These are phyloP conservation scores for Palythoa grandiflora DNA, from an alignment of 92 coral and sea anemone genomes.

Conservation along the genomic window DNA sequence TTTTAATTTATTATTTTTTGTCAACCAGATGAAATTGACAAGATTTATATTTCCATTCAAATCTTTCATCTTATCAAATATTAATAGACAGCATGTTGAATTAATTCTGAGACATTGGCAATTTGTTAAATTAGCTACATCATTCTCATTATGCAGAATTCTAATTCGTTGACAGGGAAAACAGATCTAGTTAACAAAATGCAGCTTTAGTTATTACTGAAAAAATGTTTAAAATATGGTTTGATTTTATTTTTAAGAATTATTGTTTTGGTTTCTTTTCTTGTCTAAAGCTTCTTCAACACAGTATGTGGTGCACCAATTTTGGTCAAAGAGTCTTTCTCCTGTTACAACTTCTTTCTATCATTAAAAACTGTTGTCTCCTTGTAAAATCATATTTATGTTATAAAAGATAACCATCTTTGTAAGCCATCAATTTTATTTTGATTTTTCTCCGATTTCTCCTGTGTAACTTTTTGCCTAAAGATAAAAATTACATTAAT, in stretches of 20 bases:
- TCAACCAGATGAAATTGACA: conserved; percentile 5
- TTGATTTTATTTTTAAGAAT: not conserved
- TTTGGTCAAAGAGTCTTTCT: not conserved
- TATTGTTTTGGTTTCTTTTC: not conserved
- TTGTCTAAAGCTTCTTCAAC: not conserved
- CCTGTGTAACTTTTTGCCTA: not conserved
- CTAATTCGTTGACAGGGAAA: not conserved
- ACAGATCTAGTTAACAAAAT: not conserved
- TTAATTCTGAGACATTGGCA: not conserved
- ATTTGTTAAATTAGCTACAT: not conserved
- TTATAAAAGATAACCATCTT: not conserved
- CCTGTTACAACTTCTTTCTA: not conserved
- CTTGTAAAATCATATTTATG: not conserved
- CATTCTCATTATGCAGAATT: not conserved
- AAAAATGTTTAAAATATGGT: not conserved
- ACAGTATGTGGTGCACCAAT: not conserved
- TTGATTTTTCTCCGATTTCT: not conserved
- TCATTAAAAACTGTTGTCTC: not conserved
- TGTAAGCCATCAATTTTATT: not conserved
- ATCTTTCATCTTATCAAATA: conserved; percentile 27
- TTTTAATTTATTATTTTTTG: not conserved
- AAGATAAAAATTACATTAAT: not conserved
- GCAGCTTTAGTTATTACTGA: not conserved
- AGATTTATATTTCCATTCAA: conserved; percentile 9
- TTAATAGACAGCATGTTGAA: not conserved